Conservation (phyloP, 2,113 vertebrate genomes). For the Halichoeres trimaculatus region DNA sequence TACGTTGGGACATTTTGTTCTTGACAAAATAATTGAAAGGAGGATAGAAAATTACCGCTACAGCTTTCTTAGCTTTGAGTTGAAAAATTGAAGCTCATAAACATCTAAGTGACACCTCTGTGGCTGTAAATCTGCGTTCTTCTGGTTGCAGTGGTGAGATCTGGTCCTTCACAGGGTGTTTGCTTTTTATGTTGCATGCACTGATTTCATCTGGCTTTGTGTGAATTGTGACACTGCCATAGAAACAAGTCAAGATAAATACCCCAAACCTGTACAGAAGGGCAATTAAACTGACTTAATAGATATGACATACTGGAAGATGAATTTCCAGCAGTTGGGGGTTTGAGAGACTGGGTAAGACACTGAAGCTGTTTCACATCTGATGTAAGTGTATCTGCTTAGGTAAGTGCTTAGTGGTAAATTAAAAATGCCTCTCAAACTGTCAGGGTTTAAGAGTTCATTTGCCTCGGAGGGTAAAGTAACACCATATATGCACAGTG, state of each 20-base stretch:
- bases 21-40: slow-evolving; percentile 5
- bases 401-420: neutral
- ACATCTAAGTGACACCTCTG: slow-evolving; percentile 39
- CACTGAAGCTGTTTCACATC: slow-evolving; percentile 36
- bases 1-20: slow-evolving; percentile 30
- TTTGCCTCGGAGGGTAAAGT: neutral
- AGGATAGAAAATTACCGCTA: neutral
- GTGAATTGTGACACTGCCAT: slow-evolving; percentile 73
- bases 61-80: neutral
- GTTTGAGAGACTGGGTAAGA: slow-evolving; percentile 32
- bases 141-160: slow-evolving; percentile 29
- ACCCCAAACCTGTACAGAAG: slow-evolving; percentile 70
- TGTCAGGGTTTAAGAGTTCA: neutral
- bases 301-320: slow-evolving; percentile 79
- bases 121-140: slow-evolving; percentile 36
- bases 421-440: neutral
- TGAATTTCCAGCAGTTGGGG: slow-evolving; percentile 70
- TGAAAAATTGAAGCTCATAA: slow-evolving; percentile 36
- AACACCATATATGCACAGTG: neutral
- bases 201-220: slow-evolving; percentile 78
- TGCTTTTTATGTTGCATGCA: slow-evolving; percentile 52
- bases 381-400: slow-evolving; percentile 52
- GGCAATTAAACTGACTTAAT: slow-evolving; percentile 82
- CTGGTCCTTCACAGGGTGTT: slow-evolving; percentile 31
- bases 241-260: slow-evolving; percentile 81